phyloP scores from a whole-genome alignment of 2,113 vertebrate species.

The Lasiurus borealis region DNA sequence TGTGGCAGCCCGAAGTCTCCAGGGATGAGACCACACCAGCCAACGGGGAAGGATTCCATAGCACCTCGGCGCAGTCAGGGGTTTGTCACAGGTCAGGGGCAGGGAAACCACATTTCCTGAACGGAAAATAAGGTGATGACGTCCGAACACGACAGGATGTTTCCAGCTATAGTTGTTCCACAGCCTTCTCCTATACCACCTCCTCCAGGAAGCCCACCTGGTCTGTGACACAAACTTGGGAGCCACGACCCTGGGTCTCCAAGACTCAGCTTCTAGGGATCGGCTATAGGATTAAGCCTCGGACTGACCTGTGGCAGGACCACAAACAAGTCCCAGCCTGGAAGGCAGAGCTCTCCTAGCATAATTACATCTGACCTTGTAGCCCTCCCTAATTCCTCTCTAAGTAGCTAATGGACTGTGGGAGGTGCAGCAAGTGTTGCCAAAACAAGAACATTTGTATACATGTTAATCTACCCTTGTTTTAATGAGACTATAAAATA shows the following conservation, averaged over 20 bases:
- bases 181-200: not conserved
- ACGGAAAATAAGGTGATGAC: not conserved
- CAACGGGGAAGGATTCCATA: not conserved
- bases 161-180: not conserved
- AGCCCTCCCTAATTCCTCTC: too few species aligned
- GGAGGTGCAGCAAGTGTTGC: too few species aligned
- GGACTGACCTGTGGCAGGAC: too few species aligned
- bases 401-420: too few species aligned
- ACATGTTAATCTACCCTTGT: too few species aligned
- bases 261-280: not conserved
- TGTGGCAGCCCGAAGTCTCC: not conserved
- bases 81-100: not conserved
- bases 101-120: not conserved
- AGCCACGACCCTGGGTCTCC: not conserved
- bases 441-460: too few species aligned
- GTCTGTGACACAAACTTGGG: not conserved
- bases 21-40: rapidly evolving
- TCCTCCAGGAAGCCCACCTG: not conserved
- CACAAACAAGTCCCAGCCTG: too few species aligned
- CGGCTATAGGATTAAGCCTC: too few species aligned
- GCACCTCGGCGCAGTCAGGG: not conserved
- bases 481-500: too few species aligned
- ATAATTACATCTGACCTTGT: too few species aligned
- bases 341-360: too few species aligned
- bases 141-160: not conserved